Conservation (phyloP, 2,888 invertebrate species). For the Apomyelois bistriatella region DNA sequence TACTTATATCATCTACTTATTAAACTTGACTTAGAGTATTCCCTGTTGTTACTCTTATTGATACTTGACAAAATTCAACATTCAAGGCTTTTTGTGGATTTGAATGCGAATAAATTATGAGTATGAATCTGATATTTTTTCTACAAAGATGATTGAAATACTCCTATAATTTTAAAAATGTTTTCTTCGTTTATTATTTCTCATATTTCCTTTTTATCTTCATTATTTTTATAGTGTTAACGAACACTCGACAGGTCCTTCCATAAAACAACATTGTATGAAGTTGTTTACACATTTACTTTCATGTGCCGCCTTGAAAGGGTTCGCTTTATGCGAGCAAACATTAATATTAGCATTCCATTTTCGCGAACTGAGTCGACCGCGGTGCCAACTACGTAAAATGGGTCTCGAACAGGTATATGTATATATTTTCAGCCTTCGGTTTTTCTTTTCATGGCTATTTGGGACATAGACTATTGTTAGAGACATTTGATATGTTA, state of each 20-base stretch:
- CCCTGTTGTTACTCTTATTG: neutral
- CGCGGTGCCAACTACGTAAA: conserved; percentile 38
- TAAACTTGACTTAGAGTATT: neutral
- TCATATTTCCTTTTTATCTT: neutral
- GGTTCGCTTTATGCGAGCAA: conserved; percentile 25
- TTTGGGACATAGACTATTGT: neutral
- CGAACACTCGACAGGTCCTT: too few relatives aligned
- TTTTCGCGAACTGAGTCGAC: conserved; percentile 31
- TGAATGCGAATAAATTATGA: too few relatives aligned
- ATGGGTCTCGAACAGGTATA: conserved; percentile 43
- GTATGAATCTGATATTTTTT: too few relatives aligned
- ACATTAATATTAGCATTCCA: conserved; percentile 43
- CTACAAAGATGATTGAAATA: too few relatives aligned
- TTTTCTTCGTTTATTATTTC: neutral
- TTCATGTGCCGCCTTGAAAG: conserved; percentile 13
- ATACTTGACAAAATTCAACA: too few relatives aligned
- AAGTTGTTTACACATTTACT: neutral
- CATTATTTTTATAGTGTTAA: neutral
- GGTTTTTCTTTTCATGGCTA: conserved; percentile 4
- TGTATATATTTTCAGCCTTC: neutral
- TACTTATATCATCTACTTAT: conserved; percentile 17
- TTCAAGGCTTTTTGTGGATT: neutral
- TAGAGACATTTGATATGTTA: too few relatives aligned
- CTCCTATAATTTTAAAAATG: too few relatives aligned
- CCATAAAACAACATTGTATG: neutral